Conservation (phyloP, 2,797 vertebrate genomes). For the Eupleurogrammus muticus region DNA sequence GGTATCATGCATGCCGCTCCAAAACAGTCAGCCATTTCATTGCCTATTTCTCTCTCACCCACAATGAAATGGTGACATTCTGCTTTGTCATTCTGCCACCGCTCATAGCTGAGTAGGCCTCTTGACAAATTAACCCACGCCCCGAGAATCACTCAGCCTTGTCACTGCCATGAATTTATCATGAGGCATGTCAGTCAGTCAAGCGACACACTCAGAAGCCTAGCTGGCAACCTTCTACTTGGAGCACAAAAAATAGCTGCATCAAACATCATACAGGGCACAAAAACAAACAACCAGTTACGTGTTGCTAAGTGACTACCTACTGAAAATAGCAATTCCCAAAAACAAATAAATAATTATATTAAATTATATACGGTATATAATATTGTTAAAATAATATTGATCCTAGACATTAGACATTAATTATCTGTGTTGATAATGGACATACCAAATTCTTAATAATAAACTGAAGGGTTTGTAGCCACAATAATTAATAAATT, state of each 20-base stretch:
- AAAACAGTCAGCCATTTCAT: conserved; percentile 67
- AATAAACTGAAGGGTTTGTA: too few relatives aligned
- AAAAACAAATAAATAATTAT: too few relatives aligned
- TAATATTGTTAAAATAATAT: too few relatives aligned
- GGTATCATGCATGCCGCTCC: conserved; percentile 23
- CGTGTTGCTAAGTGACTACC: too few relatives aligned
- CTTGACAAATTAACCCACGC: conserved; percentile 73
- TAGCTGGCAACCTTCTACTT: conserved; percentile 32
- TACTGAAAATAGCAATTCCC: too few relatives aligned
- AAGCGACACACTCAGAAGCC: conserved; percentile 54
- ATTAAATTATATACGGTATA: too few relatives aligned
- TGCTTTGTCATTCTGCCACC: conserved; percentile 69
- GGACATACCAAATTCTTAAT: too few relatives aligned
- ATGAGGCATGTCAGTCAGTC: conserved; percentile 72
- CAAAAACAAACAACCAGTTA: not conserved
- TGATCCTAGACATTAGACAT: too few relatives aligned
- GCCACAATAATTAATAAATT: too few relatives aligned
- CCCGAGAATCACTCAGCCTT: conserved; percentile 74
- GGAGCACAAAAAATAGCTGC: conserved; percentile 12
- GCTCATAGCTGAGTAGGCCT: conserved; percentile 65
- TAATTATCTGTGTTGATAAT: too few relatives aligned
- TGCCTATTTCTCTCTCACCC: conserved; percentile 67
- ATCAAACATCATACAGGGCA: conserved; percentile 21
- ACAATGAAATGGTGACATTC: conserved; percentile 67
- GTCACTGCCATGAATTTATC: conserved; percentile 78